These are phyloP conservation scores for Heliothis subflexa DNA, from an alignment of 1,140 invertebrate species.

Conservation along the genomic window DNA sequence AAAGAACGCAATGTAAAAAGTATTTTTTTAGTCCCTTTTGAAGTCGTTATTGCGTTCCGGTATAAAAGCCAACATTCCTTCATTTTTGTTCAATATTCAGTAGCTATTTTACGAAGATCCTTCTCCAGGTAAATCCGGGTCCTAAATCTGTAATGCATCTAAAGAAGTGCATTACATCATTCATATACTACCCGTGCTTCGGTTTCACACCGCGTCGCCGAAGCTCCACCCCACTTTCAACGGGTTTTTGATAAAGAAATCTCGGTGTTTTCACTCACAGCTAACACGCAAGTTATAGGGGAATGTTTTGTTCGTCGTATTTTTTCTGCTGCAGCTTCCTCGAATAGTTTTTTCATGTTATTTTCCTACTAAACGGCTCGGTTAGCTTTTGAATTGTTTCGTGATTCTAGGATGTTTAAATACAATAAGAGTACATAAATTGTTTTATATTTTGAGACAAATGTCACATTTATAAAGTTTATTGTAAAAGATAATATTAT, in stretches of 20 bases:
- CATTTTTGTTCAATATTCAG: too few relatives aligned
- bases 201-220: not conserved
- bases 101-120: too few relatives aligned
- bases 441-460: too few relatives aligned
- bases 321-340: conserved; percentile 9
- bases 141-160: not conserved
- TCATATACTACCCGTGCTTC: not conserved
- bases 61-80: too few relatives aligned
- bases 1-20: too few relatives aligned
- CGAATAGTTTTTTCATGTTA: conserved; percentile 12
- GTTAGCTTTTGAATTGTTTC: not conserved
- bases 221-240: not conserved
- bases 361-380: conserved; percentile 20
- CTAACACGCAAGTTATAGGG: conserved; percentile 26
- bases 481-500: not conserved
- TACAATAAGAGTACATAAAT: too few relatives aligned
- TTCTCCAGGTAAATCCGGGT: too few relatives aligned
- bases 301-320: conserved; percentile 25
- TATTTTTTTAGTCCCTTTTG: too few relatives aligned
- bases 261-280: conserved; percentile 21
- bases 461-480: not conserved
- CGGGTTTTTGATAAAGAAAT: conserved; percentile 18
- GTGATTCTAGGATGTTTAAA: not conserved
- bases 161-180: not conserved
- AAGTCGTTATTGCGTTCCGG: too few relatives aligned